Percentiles rank a stretch among this genome's conserved stretches.
Conservation (phyloP, 2,113 vertebrate species). For the Tupaia tana region DNA sequence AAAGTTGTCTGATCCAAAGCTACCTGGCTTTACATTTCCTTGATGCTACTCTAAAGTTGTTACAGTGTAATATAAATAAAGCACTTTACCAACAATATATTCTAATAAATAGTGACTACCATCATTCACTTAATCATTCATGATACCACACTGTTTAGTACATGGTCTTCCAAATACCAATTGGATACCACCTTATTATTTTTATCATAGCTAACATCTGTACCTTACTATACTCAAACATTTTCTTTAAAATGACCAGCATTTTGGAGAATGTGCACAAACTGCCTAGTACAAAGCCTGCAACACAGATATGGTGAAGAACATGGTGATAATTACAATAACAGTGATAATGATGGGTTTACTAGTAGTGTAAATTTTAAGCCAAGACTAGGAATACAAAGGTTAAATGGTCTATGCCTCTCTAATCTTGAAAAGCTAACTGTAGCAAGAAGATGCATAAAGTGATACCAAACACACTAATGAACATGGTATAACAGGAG, state of each 20-base stretch:
- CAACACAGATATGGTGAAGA: background rate
- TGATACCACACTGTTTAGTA: background rate
- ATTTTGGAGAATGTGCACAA: constrained; percentile 5
- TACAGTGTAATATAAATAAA: background rate
- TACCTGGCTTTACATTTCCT: background rate
- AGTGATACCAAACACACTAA: background rate
- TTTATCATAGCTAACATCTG: background rate
- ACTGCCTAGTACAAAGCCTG: background rate
- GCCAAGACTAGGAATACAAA: background rate
- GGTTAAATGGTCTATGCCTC: background rate
- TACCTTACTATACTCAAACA: background rate
- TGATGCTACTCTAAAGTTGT: background rate
- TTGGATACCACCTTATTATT: background rate
- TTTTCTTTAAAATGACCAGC: background rate
- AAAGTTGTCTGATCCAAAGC: background rate
- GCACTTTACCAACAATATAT: background rate
- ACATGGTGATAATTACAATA: background rate
- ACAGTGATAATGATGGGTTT: background rate
- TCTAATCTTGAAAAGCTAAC: background rate
- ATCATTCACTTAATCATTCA: background rate
- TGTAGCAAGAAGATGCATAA: background rate
- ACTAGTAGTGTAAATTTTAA: background rate
- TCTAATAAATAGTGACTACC: background rate
- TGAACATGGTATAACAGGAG: background rate
- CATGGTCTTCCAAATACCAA: background rate